Percentiles rank a stretch among this genome's conserved stretches.
phyloP scores from a whole-genome alignment of 2,797 vertebrate genomes.

The Vireo griseus region DNA sequence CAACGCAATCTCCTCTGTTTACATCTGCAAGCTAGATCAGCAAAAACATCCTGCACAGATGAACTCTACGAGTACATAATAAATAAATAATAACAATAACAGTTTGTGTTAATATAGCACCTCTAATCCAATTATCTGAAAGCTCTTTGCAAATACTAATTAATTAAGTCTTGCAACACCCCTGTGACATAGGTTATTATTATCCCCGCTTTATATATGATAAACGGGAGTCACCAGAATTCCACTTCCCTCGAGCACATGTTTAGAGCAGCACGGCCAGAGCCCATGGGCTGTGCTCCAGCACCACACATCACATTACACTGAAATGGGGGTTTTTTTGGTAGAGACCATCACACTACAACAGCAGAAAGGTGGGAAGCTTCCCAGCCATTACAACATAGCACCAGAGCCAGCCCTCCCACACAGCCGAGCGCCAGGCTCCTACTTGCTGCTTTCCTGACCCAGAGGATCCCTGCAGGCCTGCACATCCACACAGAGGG shows the following conservation, averaged over 20 bases:
- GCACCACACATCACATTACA: not conserved
- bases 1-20: not conserved
- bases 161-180: slow-evolving; percentile 58
- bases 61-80: slow-evolving; percentile 26
- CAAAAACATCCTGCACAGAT: slow-evolving; percentile 25
- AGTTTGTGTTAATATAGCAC: slow-evolving; percentile 58
- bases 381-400: accelerated
- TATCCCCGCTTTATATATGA: slow-evolving; percentile 30
- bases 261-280: accelerated
- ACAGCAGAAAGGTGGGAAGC: not conserved
- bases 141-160: slow-evolving; percentile 65
- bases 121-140: slow-evolving; percentile 67
- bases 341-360: not conserved
- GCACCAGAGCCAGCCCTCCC: not conserved
- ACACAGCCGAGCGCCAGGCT: accelerated
- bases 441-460: not conserved
- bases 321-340: accelerated
- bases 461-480: not conserved
- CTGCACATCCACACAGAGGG: not conserved
- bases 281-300: not conserved
- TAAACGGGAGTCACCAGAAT: not conserved
- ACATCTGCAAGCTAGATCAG: not conserved
- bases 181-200: slow-evolving; percentile 61
- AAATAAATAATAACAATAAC: slow-evolving; percentile 69
- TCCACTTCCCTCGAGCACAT: accelerated